Base-by-base conservation (phyloP, 2,797 vertebrate genomes). In the Pseudochirops corinnae region DNA sequence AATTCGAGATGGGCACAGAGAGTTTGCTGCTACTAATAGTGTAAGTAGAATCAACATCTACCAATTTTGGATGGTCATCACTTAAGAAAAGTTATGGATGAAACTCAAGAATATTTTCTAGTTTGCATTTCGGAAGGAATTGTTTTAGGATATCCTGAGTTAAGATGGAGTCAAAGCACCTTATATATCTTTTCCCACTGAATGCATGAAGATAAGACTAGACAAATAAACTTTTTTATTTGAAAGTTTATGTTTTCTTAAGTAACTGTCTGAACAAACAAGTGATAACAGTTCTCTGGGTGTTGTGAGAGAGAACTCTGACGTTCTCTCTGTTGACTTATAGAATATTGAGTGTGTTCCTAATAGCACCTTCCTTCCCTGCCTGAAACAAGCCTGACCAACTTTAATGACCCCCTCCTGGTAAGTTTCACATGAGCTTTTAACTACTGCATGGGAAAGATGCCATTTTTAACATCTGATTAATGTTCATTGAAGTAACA, bases 1-100 rank as follows among this genome's bases (percentile, higher is more conserved):
- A 98, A 98, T 99, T 97, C 99, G 99, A 98, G 99, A 99, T 18
- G 99, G 99, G 92, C 99, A 99, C 95, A 99, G 99, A 97, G 99
- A 99, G 91, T 99, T 99, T 98, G 99, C 99, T 97, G 99, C 99
- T 98, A 99, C 99, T 57, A 99, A 99, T 98, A 99, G 99, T 96
- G 99, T 99, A 98, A 99, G 99, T 99, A 95, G 94, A 95, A 93
- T 90, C 60, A 96, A 96, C 96, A 82, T 82, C 82, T 96, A 39
- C 24, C 91, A 94, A 95, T 46, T 90, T 87, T 24, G 28, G 46
- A 33, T 18, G 5, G 50, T 53, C 33, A 31, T 92, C 53, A 9
- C 50, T 53, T 29, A 92, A 57, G 58, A 82, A 82, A 46, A 82
- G 7, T 26, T 9, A 26, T 58, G n/a, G 56, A 56, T 57, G 39